Percentiles rank a stretch among this genome's conserved stretches.
Evolutionary conservation across 1,140 invertebrate species (phyloP).

Genomic region (Drosophila repleta): DNA sequence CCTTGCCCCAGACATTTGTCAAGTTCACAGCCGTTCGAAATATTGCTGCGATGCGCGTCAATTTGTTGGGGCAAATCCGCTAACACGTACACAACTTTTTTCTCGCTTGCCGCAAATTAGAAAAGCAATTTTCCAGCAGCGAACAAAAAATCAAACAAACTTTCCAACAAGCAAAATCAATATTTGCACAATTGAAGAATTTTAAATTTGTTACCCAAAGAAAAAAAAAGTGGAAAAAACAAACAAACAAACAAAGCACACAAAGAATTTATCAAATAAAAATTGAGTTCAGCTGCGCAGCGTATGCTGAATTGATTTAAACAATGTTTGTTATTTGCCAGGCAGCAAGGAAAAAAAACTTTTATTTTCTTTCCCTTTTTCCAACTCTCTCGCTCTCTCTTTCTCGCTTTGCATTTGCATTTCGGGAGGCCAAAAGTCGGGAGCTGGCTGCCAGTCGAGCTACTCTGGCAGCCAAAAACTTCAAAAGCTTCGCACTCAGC

Average conservation of each 20-base stretch:
- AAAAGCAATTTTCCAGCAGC: conserved; percentile 40
- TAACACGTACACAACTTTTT: conserved; percentile 28
- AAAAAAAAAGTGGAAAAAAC: not conserved
- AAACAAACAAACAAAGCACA: conserved; percentile 6
- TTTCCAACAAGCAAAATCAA: conserved; percentile 68
- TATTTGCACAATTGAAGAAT: conserved; percentile 64
- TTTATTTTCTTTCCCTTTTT: conserved; percentile 40
- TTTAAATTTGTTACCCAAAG: conserved; percentile 51
- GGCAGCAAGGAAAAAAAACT: conserved; percentile 28
- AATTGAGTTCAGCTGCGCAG: conserved; percentile 50
- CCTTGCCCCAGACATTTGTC: conserved; percentile 65
- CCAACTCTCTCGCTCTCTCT: not conserved
- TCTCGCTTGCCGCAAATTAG: conserved; percentile 49
- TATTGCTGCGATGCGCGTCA: conserved; percentile 3
- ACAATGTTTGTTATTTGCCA: conserved; percentile 55
- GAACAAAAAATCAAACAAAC: conserved; percentile 43
- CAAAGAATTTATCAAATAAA: conserved; percentile 20
- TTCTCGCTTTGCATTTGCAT: conserved; percentile 55
- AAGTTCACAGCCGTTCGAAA: conserved; percentile 43
- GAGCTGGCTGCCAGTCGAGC: conserved; percentile 8
- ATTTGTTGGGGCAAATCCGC: conserved; percentile 13
- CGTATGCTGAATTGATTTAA: conserved; percentile 70
- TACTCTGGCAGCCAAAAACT: conserved; percentile 61
- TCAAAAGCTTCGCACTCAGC: conserved; percentile 57
- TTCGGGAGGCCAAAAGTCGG: conserved; percentile 30